Percentiles rank a stretch among this genome's conserved stretches.
Evolutionary conservation across 2,113 vertebrate genomes (phyloP).

Genomic region (Uropsilus gracilis): DNA sequence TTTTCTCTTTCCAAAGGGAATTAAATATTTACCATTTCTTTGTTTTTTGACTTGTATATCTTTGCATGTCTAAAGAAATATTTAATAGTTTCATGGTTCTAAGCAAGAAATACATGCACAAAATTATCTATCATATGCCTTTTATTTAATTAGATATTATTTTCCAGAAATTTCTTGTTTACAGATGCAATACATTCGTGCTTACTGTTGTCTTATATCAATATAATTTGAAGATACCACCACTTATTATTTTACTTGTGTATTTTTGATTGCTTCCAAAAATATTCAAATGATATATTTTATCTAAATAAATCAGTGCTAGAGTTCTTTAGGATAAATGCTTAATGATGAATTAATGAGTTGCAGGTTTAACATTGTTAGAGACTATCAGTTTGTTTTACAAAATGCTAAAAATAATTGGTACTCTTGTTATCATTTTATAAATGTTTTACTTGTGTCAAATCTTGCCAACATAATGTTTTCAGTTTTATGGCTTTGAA

Average conservation of each 20-base stretch:
- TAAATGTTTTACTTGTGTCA: neutral
- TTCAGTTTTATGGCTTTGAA: neutral
- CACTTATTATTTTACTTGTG: neutral
- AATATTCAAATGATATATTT: neutral
- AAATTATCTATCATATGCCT: neutral
- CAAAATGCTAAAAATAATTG: neutral
- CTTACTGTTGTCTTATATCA: neutral
- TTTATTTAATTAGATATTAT: neutral
- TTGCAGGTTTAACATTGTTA: neutral
- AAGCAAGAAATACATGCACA: neutral
- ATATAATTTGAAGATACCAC: neutral
- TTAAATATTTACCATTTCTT: constrained; percentile 15
- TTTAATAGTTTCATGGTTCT: neutral
- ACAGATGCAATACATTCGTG: neutral
- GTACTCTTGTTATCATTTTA: neutral
- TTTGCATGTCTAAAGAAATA: neutral
- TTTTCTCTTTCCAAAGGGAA: neutral
- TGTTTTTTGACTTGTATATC: neutral
- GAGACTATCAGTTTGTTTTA: neutral
- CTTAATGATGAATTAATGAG: neutral
- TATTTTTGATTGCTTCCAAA: neutral
- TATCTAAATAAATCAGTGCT: neutral
- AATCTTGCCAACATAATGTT: neutral
- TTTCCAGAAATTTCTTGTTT: neutral
- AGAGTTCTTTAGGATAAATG: neutral